Evolutionary conservation across 2,888 invertebrate genomes (phyloP).

Genomic region (Chymomyza procnemis): DNA sequence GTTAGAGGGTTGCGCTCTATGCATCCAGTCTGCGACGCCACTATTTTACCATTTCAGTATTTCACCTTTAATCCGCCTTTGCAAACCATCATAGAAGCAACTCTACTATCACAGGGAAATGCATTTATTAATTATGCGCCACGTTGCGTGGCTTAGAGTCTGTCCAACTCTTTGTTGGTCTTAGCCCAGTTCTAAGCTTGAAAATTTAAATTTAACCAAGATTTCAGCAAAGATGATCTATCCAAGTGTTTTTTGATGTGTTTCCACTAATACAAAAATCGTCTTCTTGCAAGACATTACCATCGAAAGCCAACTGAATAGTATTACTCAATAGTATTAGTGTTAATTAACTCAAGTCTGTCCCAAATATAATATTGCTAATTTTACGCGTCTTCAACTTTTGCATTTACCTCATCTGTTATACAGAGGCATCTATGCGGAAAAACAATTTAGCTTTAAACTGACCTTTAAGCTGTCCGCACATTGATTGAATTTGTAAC

Average conservation of each 20-base stretch:
- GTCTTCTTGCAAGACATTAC: no score
- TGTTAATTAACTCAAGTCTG: neutral
- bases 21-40: neutral
- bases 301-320: no score
- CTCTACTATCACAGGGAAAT: neutral
- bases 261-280: no score
- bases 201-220: no score
- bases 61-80: slow-evolving; percentile 70
- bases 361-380: neutral
- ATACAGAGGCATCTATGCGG: neutral
- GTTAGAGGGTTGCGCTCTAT: neutral
- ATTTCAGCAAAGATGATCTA: no score
- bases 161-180: neutral
- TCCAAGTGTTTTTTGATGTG: no score
- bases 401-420: neutral
- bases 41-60: slow-evolving; percentile 47
- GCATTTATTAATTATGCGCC: slow-evolving; percentile 56
- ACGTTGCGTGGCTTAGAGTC: slow-evolving; percentile 36
- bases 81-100: neutral
- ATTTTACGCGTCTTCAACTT: neutral
- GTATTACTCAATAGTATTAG: no score
- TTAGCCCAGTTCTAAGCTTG: neutral
- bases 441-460: slow-evolving; percentile 5
- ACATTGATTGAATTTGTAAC: neutral
- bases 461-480: neutral